Conservation (phyloP, 2,888 invertebrate genomes). For the Diplazon laetatorius region DNA sequence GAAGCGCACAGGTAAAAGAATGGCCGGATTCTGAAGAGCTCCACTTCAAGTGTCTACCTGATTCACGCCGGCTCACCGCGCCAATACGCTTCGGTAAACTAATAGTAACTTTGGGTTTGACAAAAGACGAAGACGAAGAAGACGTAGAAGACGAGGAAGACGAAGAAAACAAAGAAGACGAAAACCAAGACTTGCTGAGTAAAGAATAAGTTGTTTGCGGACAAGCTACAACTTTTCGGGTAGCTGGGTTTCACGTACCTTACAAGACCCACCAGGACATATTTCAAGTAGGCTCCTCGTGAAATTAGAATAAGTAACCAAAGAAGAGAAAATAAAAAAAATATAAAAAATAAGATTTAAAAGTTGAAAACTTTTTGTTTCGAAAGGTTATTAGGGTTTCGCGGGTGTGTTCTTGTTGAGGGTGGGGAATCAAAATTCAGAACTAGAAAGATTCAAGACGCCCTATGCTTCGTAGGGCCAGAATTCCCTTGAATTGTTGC, state of each 20-base stretch:
- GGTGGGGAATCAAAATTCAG: too few species aligned
- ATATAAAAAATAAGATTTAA: too few species aligned
- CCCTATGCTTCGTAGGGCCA: too few species aligned
- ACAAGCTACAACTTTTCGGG: constrained; percentile 18
- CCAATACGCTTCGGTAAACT: constrained; percentile 46
- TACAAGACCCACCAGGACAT: neutral
- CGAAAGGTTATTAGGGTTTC: neutral
- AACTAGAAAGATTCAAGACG: too few species aligned
- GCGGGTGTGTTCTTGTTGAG: too few species aligned
- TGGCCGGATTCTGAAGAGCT: constrained; percentile 36
- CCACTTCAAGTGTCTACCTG: constrained; percentile 56
- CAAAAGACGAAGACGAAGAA: constrained; percentile 18
- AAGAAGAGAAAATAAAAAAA: neutral
- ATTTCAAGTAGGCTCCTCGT: neutral
- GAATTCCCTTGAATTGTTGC: too few species aligned
- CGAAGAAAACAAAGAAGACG: neutral
- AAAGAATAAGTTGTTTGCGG: constrained; percentile 26
- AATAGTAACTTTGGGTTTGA: constrained; percentile 46
- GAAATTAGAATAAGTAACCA: constrained; percentile 15
- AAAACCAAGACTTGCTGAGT: neutral
- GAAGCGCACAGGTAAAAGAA: constrained; percentile 41
- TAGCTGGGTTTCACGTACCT: neutral
- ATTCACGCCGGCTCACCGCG: constrained; percentile 36
- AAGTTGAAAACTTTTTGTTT: neutral
- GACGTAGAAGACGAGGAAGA: neutral